phyloP scores from a whole-genome alignment of 2,113 vertebrate species.

The Malurus melanocephalus region DNA sequence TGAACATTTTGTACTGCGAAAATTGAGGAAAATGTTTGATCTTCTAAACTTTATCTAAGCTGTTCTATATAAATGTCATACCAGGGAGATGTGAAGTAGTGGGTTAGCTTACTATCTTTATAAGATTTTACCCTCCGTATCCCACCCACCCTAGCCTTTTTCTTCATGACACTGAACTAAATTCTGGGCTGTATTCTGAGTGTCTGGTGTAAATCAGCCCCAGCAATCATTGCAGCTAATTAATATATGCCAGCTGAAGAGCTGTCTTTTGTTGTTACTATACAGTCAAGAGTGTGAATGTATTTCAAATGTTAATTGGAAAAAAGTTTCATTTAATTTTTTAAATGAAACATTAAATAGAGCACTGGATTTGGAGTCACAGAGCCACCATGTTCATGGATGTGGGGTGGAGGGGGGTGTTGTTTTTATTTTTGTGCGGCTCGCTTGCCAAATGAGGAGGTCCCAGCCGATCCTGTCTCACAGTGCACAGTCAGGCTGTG shows the following conservation, averaged over 20 bases:
- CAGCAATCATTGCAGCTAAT: background rate
- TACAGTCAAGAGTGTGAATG: constrained; percentile 17
- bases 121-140: background rate
- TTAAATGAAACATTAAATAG: background rate
- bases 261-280: constrained; percentile 27
- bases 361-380: background rate
- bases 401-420: background rate
- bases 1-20: constrained; percentile 1
- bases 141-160: background rate
- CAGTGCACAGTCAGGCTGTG: background rate
- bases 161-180: background rate
- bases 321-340: constrained; percentile 26
- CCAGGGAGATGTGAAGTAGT: background rate
- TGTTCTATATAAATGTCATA: background rate
- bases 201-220: constrained; percentile 19
- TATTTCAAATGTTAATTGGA: constrained; percentile 2
- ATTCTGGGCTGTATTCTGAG: constrained; percentile 26
- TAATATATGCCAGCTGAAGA: constrained; percentile 29
- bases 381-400: background rate
- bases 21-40: background rate
- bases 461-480: background rate
- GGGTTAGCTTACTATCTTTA: background rate
- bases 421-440: constrained; percentile 33
- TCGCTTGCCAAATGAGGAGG: background rate
- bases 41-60: constrained; percentile 8